phyloP scores from a whole-genome alignment of 2,113 vertebrate genomes.

The Origma solitaria region DNA sequence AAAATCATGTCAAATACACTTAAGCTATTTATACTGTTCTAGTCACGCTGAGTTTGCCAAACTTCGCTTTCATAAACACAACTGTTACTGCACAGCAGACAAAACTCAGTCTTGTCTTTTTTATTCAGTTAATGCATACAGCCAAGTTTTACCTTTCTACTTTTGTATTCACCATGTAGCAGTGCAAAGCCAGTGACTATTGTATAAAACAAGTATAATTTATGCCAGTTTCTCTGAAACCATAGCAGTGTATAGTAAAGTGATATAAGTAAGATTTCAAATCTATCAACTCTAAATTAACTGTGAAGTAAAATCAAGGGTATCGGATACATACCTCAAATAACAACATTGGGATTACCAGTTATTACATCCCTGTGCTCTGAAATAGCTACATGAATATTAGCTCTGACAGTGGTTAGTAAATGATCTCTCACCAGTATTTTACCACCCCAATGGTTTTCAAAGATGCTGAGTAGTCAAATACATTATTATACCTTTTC shows the following conservation, averaged over 20 bases:
- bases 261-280: neutral
- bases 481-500: constrained; percentile 83
- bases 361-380: neutral
- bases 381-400: neutral
- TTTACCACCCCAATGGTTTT: neutral
- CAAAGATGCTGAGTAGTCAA: neutral
- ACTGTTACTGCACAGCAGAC: neutral
- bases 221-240: neutral
- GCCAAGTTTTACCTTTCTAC: neutral
- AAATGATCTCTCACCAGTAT: neutral
- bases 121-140: neutral
- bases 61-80: neutral
- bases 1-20: neutral
- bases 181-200: neutral
- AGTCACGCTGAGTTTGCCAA: neutral
- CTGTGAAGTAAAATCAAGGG: neutral
- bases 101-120: neutral
- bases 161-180: neutral
- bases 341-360: neutral
- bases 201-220: neutral
- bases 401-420: neutral
- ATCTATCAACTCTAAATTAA: neutral
- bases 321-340: neutral
- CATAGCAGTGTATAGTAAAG: neutral
- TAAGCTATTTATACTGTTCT: neutral